Conservation (phyloP, 1,140 invertebrate species). For the Plectus sambesii region DNA sequence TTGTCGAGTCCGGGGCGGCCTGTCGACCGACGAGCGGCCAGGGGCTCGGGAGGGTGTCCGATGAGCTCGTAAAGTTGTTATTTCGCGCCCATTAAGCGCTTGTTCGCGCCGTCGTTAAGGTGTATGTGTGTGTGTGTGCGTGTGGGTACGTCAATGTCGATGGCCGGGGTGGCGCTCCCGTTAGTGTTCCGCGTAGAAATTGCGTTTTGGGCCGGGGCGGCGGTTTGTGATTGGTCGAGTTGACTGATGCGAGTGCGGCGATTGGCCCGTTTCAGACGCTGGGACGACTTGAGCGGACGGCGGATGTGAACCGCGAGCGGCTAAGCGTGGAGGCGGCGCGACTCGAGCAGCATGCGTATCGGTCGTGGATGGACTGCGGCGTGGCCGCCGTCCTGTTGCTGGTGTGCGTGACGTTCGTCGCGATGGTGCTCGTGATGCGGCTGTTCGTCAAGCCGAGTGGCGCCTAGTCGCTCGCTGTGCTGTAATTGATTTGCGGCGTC, state of each 20-base stretch:
- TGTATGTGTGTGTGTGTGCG: too few relatives aligned
- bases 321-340: slow-evolving; percentile 30
- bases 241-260: not conserved
- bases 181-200: too few relatives aligned
- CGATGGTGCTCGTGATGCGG: slow-evolving; percentile 40
- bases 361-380: slow-evolving; percentile 41
- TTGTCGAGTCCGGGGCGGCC: too few relatives aligned
- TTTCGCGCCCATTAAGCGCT: not conserved
- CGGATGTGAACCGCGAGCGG: slow-evolving; percentile 26
- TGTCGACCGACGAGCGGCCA: slow-evolving; percentile 11
- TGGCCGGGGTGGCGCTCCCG: too few relatives aligned
- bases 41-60: slow-evolving; percentile 1
- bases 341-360: slow-evolving; percentile 36
- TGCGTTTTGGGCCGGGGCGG: not conserved
- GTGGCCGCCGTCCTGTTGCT: slow-evolving; percentile 33
- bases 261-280: slow-evolving; percentile 17
- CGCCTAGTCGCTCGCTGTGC: too few relatives aligned
- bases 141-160: too few relatives aligned
- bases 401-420: slow-evolving; percentile 37
- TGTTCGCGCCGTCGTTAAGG: too few relatives aligned
- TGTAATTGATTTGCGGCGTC: too few relatives aligned
- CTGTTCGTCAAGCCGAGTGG: too few relatives aligned
- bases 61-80: slow-evolving; percentile 4
- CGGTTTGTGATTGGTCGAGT: not conserved
- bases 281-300: slow-evolving; percentile 26